A percentile compares a stretch with the other conserved stretches of the same genome.
Conservation (phyloP, 1,140 invertebrate species). For the Drosophila suzukii region DNA sequence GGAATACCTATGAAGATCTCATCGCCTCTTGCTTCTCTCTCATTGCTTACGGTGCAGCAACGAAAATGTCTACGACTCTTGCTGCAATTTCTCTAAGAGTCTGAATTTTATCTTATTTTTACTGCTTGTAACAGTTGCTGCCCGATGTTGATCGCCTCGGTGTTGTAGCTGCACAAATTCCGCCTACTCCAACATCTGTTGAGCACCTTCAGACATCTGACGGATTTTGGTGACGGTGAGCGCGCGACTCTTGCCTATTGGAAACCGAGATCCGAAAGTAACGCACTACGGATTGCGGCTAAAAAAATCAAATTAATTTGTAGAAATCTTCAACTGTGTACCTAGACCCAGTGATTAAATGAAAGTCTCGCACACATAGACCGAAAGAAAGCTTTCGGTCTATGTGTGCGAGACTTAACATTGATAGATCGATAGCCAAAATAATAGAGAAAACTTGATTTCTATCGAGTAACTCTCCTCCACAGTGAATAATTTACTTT, state of each 20-base stretch:
- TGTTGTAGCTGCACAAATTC: constrained; percentile 46
- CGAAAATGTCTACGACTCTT: constrained; percentile 56
- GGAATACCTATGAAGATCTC: neutral
- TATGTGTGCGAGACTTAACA: too few relatives aligned
- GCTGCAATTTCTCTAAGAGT: constrained; percentile 65
- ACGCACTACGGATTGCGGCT: too few relatives aligned
- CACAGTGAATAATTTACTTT: neutral
- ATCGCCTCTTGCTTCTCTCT: too few relatives aligned
- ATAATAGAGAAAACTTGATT: neutral
- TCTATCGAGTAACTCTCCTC: neutral
- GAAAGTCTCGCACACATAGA: too few relatives aligned
- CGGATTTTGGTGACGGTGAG: constrained; percentile 34
- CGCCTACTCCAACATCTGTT: constrained; percentile 77
- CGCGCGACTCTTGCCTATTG: constrained; percentile 48
- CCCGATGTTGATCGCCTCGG: constrained; percentile 31
- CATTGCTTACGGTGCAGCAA: constrained; percentile 44
- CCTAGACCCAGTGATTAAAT: too few relatives aligned
- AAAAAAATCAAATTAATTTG: too few relatives aligned
- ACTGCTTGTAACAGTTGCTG: constrained; percentile 75
- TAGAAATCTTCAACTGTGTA: too few relatives aligned
- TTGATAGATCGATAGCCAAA: too few relatives aligned
- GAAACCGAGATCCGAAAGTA: neutral
- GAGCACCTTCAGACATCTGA: constrained; percentile 59
- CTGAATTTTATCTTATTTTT: constrained; percentile 76
- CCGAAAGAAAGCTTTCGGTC: too few relatives aligned